Evolutionary conservation across 35 echinoderm and acorn worm species (phyloP).

Genomic region (Apostichopus parvimensis): DNA sequence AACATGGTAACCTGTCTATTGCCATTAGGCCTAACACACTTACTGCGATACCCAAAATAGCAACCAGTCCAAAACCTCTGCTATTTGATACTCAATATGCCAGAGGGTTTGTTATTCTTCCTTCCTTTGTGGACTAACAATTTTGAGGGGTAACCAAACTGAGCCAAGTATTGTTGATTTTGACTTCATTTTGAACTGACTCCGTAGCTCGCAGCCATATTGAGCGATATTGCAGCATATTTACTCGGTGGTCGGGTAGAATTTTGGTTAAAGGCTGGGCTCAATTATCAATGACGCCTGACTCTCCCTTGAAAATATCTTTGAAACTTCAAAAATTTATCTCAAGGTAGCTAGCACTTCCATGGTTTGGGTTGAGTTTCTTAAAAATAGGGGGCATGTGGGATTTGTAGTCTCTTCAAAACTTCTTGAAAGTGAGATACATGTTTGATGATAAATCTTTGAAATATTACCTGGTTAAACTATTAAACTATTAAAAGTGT

Average conservation of each 20-base stretch:
- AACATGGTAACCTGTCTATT: conserved; percentile 27
- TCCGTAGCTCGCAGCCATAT: neutral
- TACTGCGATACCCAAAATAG: conserved; percentile 8
- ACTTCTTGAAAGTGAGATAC: too few relatives aligned
- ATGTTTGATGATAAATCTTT: too few relatives aligned
- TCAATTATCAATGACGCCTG: neutral
- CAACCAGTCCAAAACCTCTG: neutral
- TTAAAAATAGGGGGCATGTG: too few relatives aligned
- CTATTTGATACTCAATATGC: conserved; percentile 20
- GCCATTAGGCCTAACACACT: conserved; percentile 41
- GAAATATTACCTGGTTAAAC: too few relatives aligned
- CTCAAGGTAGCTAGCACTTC: too few relatives aligned
- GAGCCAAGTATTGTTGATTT: conserved; percentile 23
- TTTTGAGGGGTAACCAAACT: conserved; percentile 18
- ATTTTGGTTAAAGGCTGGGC: neutral
- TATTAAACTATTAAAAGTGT: too few relatives aligned
- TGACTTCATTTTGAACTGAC: conserved; percentile 1
- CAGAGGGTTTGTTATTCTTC: conserved; percentile 28
- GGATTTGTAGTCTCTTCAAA: too few relatives aligned
- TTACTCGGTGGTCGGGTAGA: neutral
- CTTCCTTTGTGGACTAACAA: conserved; percentile 43
- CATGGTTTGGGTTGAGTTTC: too few relatives aligned
- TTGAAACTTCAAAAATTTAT: too few relatives aligned
- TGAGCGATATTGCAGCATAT: conserved; percentile 16
- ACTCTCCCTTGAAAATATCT: too few relatives aligned